Percentiles rank a stretch among this genome's conserved stretches.
Evolutionary conservation across 1,140 invertebrate species (phyloP).

Genomic region (Pseudoatta argentina): DNA sequence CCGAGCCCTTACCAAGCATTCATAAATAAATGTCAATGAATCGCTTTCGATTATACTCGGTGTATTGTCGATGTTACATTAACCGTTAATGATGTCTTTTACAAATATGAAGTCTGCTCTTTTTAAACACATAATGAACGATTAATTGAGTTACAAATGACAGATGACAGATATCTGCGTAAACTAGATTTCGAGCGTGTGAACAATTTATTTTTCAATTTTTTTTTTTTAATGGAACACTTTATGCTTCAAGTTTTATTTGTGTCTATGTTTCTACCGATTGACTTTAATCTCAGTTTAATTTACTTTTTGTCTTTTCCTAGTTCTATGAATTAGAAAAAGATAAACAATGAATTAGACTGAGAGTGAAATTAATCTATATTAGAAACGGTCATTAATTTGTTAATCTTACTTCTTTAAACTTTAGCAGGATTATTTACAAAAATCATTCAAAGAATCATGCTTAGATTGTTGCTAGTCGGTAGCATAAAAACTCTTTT

Average conservation of each 20-base stretch:
- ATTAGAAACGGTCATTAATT: no score
- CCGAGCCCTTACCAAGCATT: conserved; percentile 81
- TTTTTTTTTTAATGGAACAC: neutral
- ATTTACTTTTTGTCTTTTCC: no score
- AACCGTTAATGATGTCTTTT: neutral
- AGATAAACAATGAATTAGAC: no score
- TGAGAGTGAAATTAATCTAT: no score
- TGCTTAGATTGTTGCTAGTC: neutral
- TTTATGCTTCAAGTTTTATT: neutral
- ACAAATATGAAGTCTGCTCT: neutral
- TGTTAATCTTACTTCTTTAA: no score
- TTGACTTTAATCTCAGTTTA: no score
- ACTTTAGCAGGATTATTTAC: conserved; percentile 24
- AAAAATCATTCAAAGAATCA: conserved; percentile 21
- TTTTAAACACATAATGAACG: neutral
- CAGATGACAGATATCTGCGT: neutral
- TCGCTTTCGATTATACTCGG: conserved; percentile 62
- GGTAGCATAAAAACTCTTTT: neutral
- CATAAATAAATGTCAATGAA: conserved; percentile 83
- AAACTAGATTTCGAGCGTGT: neutral
- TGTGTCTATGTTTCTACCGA: no score
- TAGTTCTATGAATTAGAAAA: no score
- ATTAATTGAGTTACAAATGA: neutral
- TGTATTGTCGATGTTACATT: conserved; percentile 34
- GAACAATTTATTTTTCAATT: neutral